Base-by-base conservation (phyloP, 2,888 invertebrate genomes). In the Linyphia triangularis region DNA sequence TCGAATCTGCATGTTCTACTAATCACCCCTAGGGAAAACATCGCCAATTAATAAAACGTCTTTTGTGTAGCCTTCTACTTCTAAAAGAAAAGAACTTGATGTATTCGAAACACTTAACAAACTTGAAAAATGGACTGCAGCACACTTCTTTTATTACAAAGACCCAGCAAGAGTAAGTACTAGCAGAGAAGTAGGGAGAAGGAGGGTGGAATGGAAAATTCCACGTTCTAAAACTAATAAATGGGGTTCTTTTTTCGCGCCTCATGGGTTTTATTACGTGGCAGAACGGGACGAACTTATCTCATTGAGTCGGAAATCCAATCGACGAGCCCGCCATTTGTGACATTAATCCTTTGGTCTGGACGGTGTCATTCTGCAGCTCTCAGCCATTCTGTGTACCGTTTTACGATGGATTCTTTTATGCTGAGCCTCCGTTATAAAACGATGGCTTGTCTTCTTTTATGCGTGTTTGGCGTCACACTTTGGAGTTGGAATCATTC, bases 251-350 rank as follows among this genome's bases (percentile, higher is more conserved):
- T 84, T 77, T 75, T 24, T 67, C 28, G 33, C 51, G 67, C 65
- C 65, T 51, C 83, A 65, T 84, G 75, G 67, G 59, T 72, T 84
- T 84, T 83, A 83, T 83, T 83, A 43, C 83, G 72, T 73, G 73
- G 63, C 83, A 63, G 73, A 72, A 61, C 72, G 63, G 73, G 51
- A 30, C 9, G 73, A 59, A 61, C 26, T 26, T 57, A 70, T 65
- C 65, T 75, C 67, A 75, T 84, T 84, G 65, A 30, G 65, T 67
- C 30, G 65, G 75, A 67, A 75, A 84, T 75, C 84, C 84, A 84
- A 84, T 84, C 69, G 84, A 65, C 75, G 57, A 16, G 51, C 33
- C 33, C 33, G 70, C 69, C 70, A 69, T 59, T 75, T 67, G 75
- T 75, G 75, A 75, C 84, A 75, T 84, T 84, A 84, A 84, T 84